These are phyloP conservation scores for Belonocnema kinseyi DNA, from an alignment of 1,140 invertebrate species.

Conservation along the genomic window DNA sequence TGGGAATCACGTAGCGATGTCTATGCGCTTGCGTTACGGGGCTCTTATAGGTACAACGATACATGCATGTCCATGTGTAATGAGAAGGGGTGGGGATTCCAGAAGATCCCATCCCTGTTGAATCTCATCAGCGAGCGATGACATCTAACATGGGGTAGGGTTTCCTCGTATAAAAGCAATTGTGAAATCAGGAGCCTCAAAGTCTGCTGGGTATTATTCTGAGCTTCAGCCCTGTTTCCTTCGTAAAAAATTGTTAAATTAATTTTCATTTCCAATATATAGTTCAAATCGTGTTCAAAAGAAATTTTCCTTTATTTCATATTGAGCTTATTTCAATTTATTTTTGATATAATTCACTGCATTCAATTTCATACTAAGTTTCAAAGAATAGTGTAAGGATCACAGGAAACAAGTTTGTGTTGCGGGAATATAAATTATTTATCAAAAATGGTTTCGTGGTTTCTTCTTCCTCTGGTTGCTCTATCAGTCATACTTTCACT, in stretches of 20 bases:
- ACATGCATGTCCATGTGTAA: slow-evolving; percentile 45
- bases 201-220: slow-evolving; percentile 39
- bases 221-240: background rate
- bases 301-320: slow-evolving; percentile 40
- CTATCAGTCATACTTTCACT: background rate
- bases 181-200: slow-evolving; percentile 54
- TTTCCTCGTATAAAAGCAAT: slow-evolving; percentile 67
- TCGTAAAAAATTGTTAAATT: slow-evolving; percentile 1
- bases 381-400: slow-evolving; percentile 26
- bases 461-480: background rate
- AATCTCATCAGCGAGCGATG: slow-evolving; percentile 44
- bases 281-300: background rate
- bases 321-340: background rate
- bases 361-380: slow-evolving; percentile 9
- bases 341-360: background rate
- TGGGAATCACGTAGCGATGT: slow-evolving; percentile 64
- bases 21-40: slow-evolving; percentile 57
- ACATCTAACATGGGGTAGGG: slow-evolving; percentile 37
- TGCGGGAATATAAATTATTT: background rate
- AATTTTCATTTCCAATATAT: slow-evolving; percentile 4
- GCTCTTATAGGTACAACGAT: slow-evolving; percentile 37
- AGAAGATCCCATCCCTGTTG: slow-evolving; percentile 47
- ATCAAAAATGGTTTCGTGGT: background rate
- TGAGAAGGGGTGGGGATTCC: slow-evolving; percentile 42
- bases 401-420: background rate